phyloP scores from a whole-genome alignment of 2,888 invertebrate species.

The Drosophila austrosaltans region DNA sequence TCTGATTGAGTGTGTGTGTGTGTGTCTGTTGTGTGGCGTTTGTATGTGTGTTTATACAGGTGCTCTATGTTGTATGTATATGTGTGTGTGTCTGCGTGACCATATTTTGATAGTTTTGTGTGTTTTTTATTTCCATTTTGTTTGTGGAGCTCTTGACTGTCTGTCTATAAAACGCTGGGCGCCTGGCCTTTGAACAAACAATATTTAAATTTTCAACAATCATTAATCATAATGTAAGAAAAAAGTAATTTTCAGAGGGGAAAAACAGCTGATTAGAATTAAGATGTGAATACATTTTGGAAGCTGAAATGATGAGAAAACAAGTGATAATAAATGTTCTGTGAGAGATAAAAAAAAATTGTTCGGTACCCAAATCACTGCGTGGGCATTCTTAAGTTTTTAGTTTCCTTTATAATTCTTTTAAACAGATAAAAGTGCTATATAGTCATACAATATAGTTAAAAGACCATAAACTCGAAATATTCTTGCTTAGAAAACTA shows the following conservation, averaged over 20 bases:
- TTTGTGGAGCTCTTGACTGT: constrained; percentile 26
- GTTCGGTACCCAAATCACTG: too few species aligned
- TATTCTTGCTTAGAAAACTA: too few species aligned
- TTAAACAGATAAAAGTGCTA: too few species aligned
- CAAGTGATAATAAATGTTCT: too few species aligned
- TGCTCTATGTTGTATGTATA: constrained; percentile 1
- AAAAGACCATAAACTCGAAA: too few species aligned
- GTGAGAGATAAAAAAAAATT: too few species aligned
- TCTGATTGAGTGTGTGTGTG: neutral
- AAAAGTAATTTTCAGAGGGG: neutral
- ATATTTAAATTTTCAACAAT: constrained; percentile 67
- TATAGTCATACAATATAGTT: too few species aligned
- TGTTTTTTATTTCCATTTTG: constrained; percentile 30
- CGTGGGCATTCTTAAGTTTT: too few species aligned
- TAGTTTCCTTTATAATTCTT: too few species aligned
- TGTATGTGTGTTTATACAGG: constrained; percentile 10
- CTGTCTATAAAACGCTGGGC: constrained; percentile 46
- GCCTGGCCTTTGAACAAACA: constrained; percentile 60
- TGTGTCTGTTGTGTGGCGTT: neutral
- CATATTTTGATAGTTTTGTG: constrained; percentile 35
- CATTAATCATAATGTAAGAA: constrained; percentile 12
- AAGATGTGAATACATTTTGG: neutral
- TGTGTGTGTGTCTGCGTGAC: constrained; percentile 23
- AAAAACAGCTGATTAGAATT: neutral
- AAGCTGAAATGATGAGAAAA: neutral